Percentiles rank a stretch among this genome's conserved stretches.
Evolutionary conservation across 2,888 invertebrate species (phyloP).

Genomic region (Aphrophora alni): DNA sequence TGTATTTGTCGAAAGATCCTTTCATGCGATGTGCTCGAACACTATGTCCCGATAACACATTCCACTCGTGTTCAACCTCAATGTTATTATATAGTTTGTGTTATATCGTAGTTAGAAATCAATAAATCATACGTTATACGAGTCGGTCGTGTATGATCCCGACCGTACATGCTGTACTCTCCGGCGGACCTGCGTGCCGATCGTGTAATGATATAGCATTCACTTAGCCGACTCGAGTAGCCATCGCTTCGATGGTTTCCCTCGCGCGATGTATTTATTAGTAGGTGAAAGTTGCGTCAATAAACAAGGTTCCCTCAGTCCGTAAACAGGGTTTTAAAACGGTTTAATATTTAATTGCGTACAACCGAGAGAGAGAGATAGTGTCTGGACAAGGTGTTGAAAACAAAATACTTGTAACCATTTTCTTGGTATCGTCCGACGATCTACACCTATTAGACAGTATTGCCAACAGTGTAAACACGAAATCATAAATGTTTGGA

Average conservation of each 20-base stretch:
- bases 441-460: neutral
- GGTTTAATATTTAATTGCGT: slow-evolving; percentile 2
- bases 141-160: neutral
- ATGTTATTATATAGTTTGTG: neutral
- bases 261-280: too few relatives aligned
- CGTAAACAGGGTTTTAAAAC: neutral
- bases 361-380: neutral
- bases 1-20: neutral
- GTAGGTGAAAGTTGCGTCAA: neutral
- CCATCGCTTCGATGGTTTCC: neutral
- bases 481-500: neutral
- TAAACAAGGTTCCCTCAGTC: neutral
- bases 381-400: neutral
- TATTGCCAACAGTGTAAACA: neutral
- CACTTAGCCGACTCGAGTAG: neutral
- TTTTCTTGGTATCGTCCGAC: neutral
- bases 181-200: neutral
- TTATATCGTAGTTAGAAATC: neutral
- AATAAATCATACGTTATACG: slow-evolving; percentile 1
- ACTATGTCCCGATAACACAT: neutral
- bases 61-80: neutral
- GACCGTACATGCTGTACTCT: neutral
- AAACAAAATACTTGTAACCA: neutral
- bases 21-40: too few relatives aligned
- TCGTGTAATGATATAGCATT: slow-evolving; percentile 2